A percentile compares a stretch with the other conserved stretches of the same genome.
These are phyloP conservation scores for Drosophila tani DNA, from an alignment of 1,140 invertebrate genomes.

Conservation along the genomic window DNA sequence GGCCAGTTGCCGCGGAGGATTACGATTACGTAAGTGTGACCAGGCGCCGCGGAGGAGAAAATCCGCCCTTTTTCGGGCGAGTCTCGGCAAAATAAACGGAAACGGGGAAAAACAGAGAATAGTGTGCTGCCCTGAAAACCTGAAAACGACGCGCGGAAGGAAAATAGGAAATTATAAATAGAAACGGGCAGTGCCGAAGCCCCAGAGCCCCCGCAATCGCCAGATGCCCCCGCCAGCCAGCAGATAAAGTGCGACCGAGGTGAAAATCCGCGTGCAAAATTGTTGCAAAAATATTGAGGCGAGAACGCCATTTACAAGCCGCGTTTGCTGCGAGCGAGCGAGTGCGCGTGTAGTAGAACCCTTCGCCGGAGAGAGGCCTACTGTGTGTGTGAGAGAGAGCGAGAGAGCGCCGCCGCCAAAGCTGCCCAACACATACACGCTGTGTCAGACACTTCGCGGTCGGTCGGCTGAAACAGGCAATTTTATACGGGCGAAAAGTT, in stretches of 20 bases:
- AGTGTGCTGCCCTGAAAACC: constrained; percentile 7
- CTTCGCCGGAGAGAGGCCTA: constrained; percentile 43
- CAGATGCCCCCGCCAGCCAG: constrained; percentile 23
- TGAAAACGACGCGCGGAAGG: constrained; percentile 39
- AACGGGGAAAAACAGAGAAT: neutral
- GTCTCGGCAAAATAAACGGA: constrained; percentile 2
- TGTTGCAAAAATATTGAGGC: constrained; percentile 76
- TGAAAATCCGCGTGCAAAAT: constrained; percentile 55
- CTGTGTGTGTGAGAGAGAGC: constrained; percentile 37
- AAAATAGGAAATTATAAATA: constrained; percentile 48
- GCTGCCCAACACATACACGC: constrained; percentile 79
- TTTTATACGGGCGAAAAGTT: constrained; percentile 73
- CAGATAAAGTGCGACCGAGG: constrained; percentile 50
- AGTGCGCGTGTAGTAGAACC: constrained; percentile 56
- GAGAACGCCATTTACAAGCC: constrained; percentile 73
- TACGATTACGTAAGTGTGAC: neutral
- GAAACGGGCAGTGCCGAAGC: constrained; percentile 43
- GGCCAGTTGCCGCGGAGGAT: too few species aligned
- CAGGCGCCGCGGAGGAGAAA: neutral
- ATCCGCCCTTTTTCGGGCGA: neutral
- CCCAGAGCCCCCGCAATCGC: constrained; percentile 24
- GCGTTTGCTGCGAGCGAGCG: constrained; percentile 51
- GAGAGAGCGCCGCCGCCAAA: constrained; percentile 55
- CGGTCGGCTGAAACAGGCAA: constrained; percentile 75
- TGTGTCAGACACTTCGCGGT: constrained; percentile 73